Percentiles rank a stretch among this genome's conserved stretches.
phyloP scores from a whole-genome alignment of 2,797 vertebrate genomes.

The Enteromius unitaeniatus region DNA sequence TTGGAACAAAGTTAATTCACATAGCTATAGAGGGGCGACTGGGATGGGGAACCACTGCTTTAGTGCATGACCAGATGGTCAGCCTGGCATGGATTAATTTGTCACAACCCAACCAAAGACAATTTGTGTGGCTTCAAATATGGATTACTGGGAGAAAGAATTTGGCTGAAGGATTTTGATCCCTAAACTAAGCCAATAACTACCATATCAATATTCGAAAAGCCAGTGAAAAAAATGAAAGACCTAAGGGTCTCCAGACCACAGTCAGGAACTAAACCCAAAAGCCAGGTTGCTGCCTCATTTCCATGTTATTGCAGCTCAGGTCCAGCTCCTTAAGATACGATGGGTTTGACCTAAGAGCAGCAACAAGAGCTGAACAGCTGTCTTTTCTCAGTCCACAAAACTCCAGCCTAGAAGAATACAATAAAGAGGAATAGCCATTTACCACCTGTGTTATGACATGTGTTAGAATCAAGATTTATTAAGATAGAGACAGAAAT shows the following conservation, averaged over 20 bases:
- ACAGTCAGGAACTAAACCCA: slow-evolving; percentile 30
- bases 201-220: not conserved
- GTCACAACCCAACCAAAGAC: not conserved
- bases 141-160: not conserved
- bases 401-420: slow-evolving; percentile 32
- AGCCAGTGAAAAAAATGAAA: not conserved
- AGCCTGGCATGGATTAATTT: too few relatives aligned
- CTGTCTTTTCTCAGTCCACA: slow-evolving; percentile 36
- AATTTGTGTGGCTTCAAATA: not conserved
- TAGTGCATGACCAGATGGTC: too few relatives aligned
- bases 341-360: slow-evolving; percentile 41
- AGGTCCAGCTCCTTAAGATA: slow-evolving; percentile 55
- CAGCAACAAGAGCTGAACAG: slow-evolving; percentile 33
- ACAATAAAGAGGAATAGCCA: not conserved
- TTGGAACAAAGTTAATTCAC: too few relatives aligned
- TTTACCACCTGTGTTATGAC: not conserved
- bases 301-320: slow-evolving; percentile 51
- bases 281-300: slow-evolving; percentile 11
- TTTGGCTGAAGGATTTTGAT: not conserved
- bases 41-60: too few relatives aligned
- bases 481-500: not conserved
- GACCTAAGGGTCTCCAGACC: slow-evolving; percentile 51
- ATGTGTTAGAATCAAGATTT: not conserved
- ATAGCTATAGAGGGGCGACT: too few relatives aligned
- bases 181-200: not conserved